These are phyloP conservation scores for Pantherophis vulpinus DNA, from an alignment of 2,797 vertebrate species.

Conservation along the genomic window DNA sequence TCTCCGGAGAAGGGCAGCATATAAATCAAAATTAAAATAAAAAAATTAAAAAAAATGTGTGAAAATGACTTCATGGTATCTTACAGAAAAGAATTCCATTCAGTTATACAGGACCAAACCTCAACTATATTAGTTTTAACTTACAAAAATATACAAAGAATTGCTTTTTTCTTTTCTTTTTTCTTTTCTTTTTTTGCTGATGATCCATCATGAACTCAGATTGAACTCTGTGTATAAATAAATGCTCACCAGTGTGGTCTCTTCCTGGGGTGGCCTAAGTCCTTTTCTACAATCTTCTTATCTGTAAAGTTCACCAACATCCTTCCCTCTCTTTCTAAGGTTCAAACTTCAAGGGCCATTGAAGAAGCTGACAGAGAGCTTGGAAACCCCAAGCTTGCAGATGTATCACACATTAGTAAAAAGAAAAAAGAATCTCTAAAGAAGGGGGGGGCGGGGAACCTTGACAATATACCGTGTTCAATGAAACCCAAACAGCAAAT, in stretches of 20 bases:
- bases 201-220: neutral
- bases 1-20: no score
- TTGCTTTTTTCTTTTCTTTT: neutral
- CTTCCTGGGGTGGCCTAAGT: neutral
- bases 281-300: neutral
- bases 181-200: neutral
- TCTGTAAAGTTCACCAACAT: neutral
- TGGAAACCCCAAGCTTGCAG: neutral
- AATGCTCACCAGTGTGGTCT: neutral
- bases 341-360: neutral
- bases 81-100: neutral
- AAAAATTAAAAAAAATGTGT: no score
- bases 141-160: neutral
- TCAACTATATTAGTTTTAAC: neutral
- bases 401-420: neutral
- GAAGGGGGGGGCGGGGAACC: accelerated
- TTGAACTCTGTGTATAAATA: neutral
- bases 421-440: neutral
- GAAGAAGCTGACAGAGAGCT: neutral
- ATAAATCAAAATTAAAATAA: no score
- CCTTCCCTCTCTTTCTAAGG: neutral
- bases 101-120: neutral
- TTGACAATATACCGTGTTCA: neutral
- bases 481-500: neutral
- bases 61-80: neutral